Conservation (phyloP, 2,797 vertebrate genomes). For the Chelonia mydas region DNA sequence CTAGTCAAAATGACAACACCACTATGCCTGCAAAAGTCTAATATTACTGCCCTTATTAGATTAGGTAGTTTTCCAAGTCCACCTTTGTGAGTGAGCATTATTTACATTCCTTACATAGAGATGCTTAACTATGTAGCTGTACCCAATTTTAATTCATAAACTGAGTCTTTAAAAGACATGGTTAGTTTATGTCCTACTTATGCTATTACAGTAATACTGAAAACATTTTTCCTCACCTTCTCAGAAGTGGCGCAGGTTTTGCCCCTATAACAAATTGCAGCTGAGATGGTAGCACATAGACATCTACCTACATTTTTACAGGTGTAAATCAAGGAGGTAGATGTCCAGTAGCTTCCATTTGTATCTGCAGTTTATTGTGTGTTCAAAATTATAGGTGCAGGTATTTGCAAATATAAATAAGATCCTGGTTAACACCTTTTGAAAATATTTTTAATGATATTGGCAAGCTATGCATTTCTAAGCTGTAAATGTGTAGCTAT, state of each 20-base stretch:
- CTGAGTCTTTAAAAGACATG: background rate
- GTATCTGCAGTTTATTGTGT: background rate
- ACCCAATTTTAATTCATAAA: background rate
- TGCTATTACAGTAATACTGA: background rate
- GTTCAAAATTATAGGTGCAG: background rate
- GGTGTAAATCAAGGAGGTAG: fast-evolving
- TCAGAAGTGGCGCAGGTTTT: background rate
- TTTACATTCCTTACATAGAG: background rate
- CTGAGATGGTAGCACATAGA: background rate
- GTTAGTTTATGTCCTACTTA: background rate
- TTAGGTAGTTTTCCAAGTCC: background rate
- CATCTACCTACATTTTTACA: background rate
- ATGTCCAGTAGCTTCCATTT: background rate
- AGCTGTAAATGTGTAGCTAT: background rate
- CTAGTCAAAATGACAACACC: background rate
- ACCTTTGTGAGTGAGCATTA: background rate
- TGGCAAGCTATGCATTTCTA: background rate
- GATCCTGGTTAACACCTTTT: fast-evolving
- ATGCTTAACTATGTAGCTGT: background rate
- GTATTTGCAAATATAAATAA: background rate
- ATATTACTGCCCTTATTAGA: background rate
- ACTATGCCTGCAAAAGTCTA: background rate
- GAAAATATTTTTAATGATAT: background rate
- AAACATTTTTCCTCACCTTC: background rate
- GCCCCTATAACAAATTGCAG: background rate